Evolutionary conservation across 2,113 vertebrate species (phyloP), one percentile per base, ranked within the genome.

Genomic region (Ariopsis seemanni): DNA sequence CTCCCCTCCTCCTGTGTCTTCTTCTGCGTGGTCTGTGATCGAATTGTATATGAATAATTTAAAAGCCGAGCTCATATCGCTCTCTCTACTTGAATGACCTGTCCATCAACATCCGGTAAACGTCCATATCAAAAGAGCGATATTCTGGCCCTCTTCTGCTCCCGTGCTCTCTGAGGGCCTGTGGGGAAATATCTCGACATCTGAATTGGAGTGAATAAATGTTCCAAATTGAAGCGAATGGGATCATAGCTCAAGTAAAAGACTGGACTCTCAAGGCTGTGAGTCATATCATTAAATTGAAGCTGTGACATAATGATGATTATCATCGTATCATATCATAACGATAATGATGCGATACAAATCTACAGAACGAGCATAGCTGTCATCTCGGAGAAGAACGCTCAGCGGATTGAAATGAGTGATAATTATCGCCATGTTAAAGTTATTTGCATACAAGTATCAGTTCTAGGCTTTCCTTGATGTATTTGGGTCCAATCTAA

Each of bases 341-440:
- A 87, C 89, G 58, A 88, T 77, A 72, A 81, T 84, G 82, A 88
- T 88, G 69, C 57, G 55, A 85, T 87, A 89, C 81, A 82, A 84
- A 91, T 93, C 90, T 80, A 53, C 48, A 34, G 42, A 85, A 67
- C 83, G 88, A 90, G 86, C 87, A 63, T 84, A 30, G 84, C 84
- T 82, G 86, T 63, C 82, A 55, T 57, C n/a, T 2, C 53, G 63
- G 53, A 77, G 85, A 84, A 86, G 78, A 74, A 72, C 74, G 67
- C 27, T 42, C 30, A 27, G 60, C 27, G 67, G 34, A 60, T 75
- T 57, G 75, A 62, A 79, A 88, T 67, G 75, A 79, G n/a, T n/a
- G 42, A 52, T 79, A 52, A 50, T 79, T 67, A 12, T 69, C 42
- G 42, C 4, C n/a, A 34, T 34, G 57, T 84, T 53, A 57, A 69